These are phyloP conservation scores for Eilema griseolum DNA, from an alignment of 2,888 invertebrate species.

Conservation along the genomic window DNA sequence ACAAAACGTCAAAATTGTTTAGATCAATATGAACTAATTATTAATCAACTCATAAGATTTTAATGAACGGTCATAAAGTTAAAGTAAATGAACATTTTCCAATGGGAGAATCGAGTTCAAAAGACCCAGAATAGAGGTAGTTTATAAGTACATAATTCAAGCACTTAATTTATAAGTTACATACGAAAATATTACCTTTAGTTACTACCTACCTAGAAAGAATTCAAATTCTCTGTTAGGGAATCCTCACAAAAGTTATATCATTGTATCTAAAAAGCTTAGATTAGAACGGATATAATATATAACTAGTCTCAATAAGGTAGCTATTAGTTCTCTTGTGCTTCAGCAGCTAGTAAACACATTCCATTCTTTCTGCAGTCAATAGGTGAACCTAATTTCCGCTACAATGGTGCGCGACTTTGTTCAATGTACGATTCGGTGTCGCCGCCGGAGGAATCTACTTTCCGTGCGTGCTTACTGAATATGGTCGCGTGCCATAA, in stretches of 20 bases:
- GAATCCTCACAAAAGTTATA: constrained; percentile 16
- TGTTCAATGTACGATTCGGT: constrained; percentile 92
- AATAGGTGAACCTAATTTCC: constrained; percentile 93
- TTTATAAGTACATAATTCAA: neutral
- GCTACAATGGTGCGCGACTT: constrained; percentile 95
- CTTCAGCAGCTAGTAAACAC: neutral
- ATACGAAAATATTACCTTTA: neutral
- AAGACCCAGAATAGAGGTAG: neutral
- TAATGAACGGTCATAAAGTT: no score
- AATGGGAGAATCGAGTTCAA: no score
- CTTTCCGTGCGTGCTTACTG: constrained; percentile 86
- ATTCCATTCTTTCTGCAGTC: constrained; percentile 85
- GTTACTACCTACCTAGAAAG: neutral
- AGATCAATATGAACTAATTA: no score
- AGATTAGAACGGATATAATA: no score
- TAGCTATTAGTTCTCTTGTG: neutral
- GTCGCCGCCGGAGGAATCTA: constrained; percentile 86
- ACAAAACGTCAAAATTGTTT: no score
- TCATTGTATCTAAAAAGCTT: neutral
- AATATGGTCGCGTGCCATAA: neutral
- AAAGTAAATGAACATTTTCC: no score
- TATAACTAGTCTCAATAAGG: neutral
- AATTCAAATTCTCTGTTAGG: no score
- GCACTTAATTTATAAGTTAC: no score
- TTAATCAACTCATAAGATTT: no score